A percentile compares a stretch with the other conserved stretches of the same genome.
phyloP scores from a whole-genome alignment of 2,113 vertebrate genomes.

The Heterocephalus glaber region DNA sequence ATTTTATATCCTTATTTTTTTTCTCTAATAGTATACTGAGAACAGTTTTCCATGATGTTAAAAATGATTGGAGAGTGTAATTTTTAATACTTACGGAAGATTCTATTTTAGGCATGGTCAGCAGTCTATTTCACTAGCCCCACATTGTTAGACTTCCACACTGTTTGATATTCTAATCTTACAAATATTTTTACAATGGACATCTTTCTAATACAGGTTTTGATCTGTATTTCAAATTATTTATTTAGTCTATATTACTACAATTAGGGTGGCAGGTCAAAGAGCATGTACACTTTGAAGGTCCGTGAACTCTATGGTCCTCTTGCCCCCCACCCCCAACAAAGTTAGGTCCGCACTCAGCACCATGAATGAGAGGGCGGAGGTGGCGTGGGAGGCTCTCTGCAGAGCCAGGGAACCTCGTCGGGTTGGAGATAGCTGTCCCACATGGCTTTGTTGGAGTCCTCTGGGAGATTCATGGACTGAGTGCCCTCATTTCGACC shows the following conservation, averaged over 20 bases:
- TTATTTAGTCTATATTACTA: not conserved
- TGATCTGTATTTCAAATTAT: not conserved
- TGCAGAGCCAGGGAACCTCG: not conserved
- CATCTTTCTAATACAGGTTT: not conserved
- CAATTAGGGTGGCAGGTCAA: not conserved
- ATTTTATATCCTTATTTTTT: not conserved
- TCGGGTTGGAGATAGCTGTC: not conserved
- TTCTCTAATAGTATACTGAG: not conserved
- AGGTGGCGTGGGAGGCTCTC: not conserved
- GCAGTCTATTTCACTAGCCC: not conserved
- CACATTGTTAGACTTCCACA: not conserved
- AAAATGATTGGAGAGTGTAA: not conserved
- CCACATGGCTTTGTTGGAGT: not conserved
- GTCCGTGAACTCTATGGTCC: not conserved
- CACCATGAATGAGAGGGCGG: fast-evolving
- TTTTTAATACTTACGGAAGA: not conserved
- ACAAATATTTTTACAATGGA: not conserved
- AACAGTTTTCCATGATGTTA: not conserved
- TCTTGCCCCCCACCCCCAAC: not conserved
- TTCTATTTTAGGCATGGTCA: not conserved
- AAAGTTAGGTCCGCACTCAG: not conserved
- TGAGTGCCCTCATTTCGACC: not conserved
- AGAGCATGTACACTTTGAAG: not conserved
- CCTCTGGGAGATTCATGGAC: not conserved
- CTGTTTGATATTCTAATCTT: not conserved